Percentiles rank a stretch among this genome's conserved stretches.
Conservation (phyloP, 2,888 invertebrate species). For the Luperina nickerlii region DNA sequence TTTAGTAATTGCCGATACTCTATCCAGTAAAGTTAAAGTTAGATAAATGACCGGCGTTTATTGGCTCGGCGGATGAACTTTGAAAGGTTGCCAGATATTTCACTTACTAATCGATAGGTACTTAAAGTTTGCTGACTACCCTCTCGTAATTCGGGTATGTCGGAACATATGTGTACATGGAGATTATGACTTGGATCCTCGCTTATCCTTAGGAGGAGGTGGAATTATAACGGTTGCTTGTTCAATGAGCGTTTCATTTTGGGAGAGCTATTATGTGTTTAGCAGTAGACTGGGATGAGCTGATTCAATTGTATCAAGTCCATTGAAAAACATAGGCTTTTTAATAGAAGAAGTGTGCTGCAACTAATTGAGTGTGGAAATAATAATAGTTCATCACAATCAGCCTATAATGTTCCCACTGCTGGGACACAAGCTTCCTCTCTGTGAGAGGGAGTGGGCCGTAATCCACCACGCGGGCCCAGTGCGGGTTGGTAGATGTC, state of each 20-base stretch:
- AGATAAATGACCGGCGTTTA: conserved; percentile 55
- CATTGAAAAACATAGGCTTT: not conserved
- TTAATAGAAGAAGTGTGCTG: not conserved
- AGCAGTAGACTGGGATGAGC: not conserved
- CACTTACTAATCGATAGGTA: conserved; percentile 54
- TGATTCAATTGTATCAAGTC: not conserved
- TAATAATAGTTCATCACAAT: not conserved
- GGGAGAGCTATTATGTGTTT: not conserved
- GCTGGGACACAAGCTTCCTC: no score
- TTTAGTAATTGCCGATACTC: conserved; percentile 29
- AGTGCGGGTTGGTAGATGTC: no score
- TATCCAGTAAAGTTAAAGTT: conserved; percentile 49
- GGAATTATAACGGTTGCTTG: conserved; percentile 2
- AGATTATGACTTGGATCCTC: conserved; percentile 37
- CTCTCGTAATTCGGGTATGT: conserved; percentile 33
- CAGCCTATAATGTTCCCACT: no score
- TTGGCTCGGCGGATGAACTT: conserved; percentile 49
- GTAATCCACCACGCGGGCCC: no score
- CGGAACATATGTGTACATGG: conserved; percentile 45
- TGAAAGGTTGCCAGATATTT: conserved; percentile 56
- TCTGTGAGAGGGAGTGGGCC: no score
- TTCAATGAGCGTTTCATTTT: not conserved
- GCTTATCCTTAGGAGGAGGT: conserved; percentile 3
- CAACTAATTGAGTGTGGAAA: not conserved
- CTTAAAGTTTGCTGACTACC: conserved; percentile 46